Evolutionary conservation across 2,113 vertebrate species (phyloP).

Genomic region (Eurypyga helias): DNA sequence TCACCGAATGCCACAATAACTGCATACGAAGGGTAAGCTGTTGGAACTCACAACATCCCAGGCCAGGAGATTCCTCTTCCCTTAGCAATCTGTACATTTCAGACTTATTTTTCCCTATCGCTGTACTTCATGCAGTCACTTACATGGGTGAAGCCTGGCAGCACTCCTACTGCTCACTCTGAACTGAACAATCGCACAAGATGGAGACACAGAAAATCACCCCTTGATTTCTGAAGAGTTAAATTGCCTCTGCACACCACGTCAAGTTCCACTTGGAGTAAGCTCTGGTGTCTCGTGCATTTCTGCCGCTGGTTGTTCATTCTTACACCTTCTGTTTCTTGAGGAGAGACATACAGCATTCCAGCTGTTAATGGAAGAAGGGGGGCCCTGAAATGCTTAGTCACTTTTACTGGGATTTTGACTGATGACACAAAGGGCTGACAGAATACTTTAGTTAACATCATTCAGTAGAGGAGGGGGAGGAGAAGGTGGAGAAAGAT

Average conservation of each 20-base stretch:
- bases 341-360: background rate
- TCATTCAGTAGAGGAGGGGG: background rate
- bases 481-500: background rate
- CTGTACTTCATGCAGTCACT: background rate
- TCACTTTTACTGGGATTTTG: background rate
- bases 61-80: background rate
- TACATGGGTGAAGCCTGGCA: background rate
- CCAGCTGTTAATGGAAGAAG: background rate
- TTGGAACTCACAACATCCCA: background rate
- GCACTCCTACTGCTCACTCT: background rate
- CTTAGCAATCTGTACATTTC: background rate
- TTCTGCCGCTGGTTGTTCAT: background rate
- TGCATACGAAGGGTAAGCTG: background rate
- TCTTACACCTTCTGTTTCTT: background rate
- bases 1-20: background rate
- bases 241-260: background rate
- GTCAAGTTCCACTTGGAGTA: background rate
- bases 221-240: slow-evolving; percentile 26
- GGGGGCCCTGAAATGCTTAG: background rate
- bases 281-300: background rate
- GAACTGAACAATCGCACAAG: background rate
- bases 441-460: background rate
- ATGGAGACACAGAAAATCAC: background rate
- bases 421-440: background rate
- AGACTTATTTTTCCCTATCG: background rate